A percentile compares a stretch with the other conserved stretches of the same genome.
Evolutionary conservation across 2,113 vertebrate species (phyloP).

Genomic region (Pheucticus melanocephalus): DNA sequence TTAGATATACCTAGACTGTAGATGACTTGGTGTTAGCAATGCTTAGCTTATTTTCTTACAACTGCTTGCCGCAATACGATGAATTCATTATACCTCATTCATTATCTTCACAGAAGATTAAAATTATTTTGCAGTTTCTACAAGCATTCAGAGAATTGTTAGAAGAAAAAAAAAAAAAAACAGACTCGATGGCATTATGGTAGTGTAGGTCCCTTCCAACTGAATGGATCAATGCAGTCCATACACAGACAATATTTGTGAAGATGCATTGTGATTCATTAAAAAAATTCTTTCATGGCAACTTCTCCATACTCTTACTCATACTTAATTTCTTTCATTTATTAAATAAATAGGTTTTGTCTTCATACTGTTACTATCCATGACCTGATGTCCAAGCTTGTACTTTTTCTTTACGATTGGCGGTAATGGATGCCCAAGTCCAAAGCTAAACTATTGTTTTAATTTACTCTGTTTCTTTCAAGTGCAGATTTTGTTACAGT

Average conservation of each 20-base stretch:
- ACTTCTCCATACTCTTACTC: neutral
- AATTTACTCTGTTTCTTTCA: neutral
- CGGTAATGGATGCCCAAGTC: neutral
- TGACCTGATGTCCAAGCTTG: neutral
- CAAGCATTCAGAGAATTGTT: neutral
- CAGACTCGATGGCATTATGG: neutral
- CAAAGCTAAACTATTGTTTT: neutral
- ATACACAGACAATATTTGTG: neutral
- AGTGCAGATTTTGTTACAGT: neutral
- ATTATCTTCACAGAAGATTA: neutral
- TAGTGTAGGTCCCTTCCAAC: neutral
- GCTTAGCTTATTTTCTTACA: neutral
- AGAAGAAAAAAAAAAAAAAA: too few species aligned
- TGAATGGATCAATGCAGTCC: neutral
- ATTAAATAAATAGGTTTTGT: neutral
- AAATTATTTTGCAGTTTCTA: neutral
- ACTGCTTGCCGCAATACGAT: neutral
- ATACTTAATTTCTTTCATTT: neutral
- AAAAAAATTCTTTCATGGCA: neutral
- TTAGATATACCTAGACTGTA: neutral
- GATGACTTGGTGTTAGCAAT: neutral
- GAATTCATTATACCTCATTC: neutral
- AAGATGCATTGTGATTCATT: neutral
- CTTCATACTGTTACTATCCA: neutral
- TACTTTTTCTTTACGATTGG: neutral